Base-by-base conservation (phyloP, 2,888 invertebrate genomes). In the Clitarchus hookeri region DNA sequence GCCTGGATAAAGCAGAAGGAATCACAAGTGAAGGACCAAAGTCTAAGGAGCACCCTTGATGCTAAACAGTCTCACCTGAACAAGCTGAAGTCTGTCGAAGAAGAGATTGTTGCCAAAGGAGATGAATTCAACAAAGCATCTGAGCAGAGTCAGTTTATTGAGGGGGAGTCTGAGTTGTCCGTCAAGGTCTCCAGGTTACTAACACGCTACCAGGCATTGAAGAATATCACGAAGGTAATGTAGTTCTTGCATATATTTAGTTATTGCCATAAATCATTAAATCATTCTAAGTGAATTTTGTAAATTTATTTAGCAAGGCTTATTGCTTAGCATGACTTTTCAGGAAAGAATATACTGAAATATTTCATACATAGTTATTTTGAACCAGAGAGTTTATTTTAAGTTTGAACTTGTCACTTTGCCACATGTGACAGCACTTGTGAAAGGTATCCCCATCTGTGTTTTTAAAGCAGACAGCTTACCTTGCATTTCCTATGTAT, bases 1-100 rank as follows among this genome's bases (percentile, higher is more conserved):
- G 93, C 94, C 84, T 98, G 98, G 98, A 93, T 97, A 84, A 97
- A 96, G 90, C 93, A 95, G 85, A 96, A 96, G 90, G 98, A 98
- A 91, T 94, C 94, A 84, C 95, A 96, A 90, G 94, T 98, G 0
- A 96, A 98, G 91, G 97, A 98, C 90, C 97, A 97, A 91, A 96
- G 97, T 88, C 93, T 98, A 2, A 97, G 97, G 91, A 97, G 95
- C 90, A 96, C 96, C 6, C 94, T 97, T 54, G 96, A 96, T 89
- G 94, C 97, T 3, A 98, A 98, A 91, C 93, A 94, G 88, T 93
- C 93, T 13, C 96, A 98, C 91, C 92, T 97, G 85, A 94, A 95
- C 86, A 97, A 96, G 91, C 92, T 98, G 0, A 95, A 95, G 88
- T 93, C 93, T 83, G 92, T 97, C 86, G 95, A 96, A 89, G 93